Base-by-base conservation (phyloP, 2,888 invertebrate species). In the Lathronympha strigana region DNA sequence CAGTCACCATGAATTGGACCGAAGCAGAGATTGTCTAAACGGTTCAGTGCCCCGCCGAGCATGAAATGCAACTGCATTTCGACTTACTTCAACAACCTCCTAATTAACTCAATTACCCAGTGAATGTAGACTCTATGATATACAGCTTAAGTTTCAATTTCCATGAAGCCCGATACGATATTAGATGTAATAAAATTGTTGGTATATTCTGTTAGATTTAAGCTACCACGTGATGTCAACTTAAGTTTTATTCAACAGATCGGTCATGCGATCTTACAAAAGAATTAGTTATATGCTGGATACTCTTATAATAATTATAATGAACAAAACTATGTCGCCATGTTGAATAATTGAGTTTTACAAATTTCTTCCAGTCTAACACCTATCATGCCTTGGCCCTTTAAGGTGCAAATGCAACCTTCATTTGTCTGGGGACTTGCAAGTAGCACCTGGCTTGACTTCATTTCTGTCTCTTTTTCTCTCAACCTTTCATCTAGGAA, bases 11-110 rank as follows among this genome's bases (percentile, higher is more conserved):
- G 53, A 54, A 60, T 13, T 60, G 66, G 54, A 61, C 36, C 31
- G 51, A 45, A 38, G 55, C 63, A 33, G 33, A 53, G 53, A 53
- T 38, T 43, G 58, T 36, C 60, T 61, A 53, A 53, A 49, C 60
- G 38, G 66, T 66, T 60, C 66, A 66, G 31, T 60, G 66, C 60
- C 60, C 66, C 40, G 38, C 40, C 60, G 80, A 80, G 76, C 83
- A 80, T 77, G 80, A 78, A 82, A 80, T 79, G 79, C 81, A 74
- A 75, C 73, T 81, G 80, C 80, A 82, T 53, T 68, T n/a, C 1
- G 2, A 6, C 6, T 40, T 28, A 40, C 28, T 43, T n/a, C 15
- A 43, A 28, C 40, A 55, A 43, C 13, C 43, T 43, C 43, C 17
- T 28, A 28, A 19, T 13, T 55, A 9, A 2, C 4, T 31, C 21